Base-by-base conservation (phyloP, 2,797 vertebrate species). In the Botia almorhae region DNA sequence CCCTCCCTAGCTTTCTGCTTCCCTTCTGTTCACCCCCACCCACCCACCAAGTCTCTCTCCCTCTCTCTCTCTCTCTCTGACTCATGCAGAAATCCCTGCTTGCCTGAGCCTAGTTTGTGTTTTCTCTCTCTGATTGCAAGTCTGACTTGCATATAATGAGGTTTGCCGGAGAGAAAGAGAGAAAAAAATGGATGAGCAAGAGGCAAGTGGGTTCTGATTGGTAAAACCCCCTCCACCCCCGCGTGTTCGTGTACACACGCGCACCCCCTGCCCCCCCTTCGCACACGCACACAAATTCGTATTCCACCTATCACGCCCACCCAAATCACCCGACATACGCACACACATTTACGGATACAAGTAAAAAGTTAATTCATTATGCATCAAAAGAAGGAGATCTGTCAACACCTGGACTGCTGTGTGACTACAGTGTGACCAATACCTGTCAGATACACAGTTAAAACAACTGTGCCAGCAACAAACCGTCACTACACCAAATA, bases 41-140 rank as follows among this genome's bases (percentile, higher is more conserved):
- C 81, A 73, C 80, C 50, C 81, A 74, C 36, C 69, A 23, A n/a
- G 50, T 82, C 90, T 33, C 26, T 17, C 51, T 68, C 23, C 23
- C 51, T 58, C 56, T 64, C 89, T 84, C 84, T 86, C 87, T 90
- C 88, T 90, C 87, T 78, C 88, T 93, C 89, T 94, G 92, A 94
- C 92, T 94, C 92, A 93, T 92, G 90, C 92, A 90, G 90, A 92
- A 91, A 91, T 91, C 92, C 91, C 92, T 90, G 89, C 82, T 90
- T 92, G 89, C 87, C 84, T 82, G 84, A 89, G 70, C 48, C 83
- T 89, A 90, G 91, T 91, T 92, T 92, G 90, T 90, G 90, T 90
- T 91, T 92, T 92, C 91, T 90, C 88, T 90, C 89, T 91, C 91
- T 93, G 90, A 93, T 92, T 93, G 90, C 90, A 86, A 85, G 88